Conservation (phyloP, 2,113 vertebrate genomes). For the Burhinus bistriatus region DNA sequence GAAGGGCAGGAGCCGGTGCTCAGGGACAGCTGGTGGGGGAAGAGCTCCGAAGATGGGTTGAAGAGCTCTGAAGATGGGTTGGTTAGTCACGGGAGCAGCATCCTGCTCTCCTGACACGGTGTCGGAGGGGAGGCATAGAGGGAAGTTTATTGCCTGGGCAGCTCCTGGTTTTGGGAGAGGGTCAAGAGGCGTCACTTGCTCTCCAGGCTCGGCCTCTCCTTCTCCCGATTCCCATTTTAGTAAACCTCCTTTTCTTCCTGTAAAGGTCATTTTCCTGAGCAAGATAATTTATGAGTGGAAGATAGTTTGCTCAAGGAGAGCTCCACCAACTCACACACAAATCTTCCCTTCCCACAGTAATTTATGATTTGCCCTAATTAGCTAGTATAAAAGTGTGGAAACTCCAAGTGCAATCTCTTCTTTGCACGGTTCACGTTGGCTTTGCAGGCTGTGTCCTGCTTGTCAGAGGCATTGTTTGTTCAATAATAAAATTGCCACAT, state of each 20-base stretch:
- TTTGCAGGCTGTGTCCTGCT: not conserved
- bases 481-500: not conserved
- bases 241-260: not conserved
- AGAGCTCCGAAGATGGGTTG: not conserved
- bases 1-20: not conserved
- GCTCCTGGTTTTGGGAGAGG: not conserved
- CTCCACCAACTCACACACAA: not conserved
- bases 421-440: accelerated
- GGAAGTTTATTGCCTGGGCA: not conserved
- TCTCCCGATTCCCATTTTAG: not conserved
- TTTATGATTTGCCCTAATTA: not conserved
- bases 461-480: not conserved
- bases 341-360: not conserved
- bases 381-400: not conserved
- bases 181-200: not conserved
- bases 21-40: not conserved
- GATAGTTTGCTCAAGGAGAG: not conserved
- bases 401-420: not conserved
- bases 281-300: not conserved
- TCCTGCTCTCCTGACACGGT: accelerated
- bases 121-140: not conserved
- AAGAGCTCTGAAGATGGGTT: not conserved
- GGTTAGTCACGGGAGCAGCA: not conserved
- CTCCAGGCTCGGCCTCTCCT: not conserved
- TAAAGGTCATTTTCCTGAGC: not conserved